Evolutionary conservation across 2,797 vertebrate species (phyloP), one percentile per base, ranked within the genome.

Genomic region (Apogon hyalosoma): DNA sequence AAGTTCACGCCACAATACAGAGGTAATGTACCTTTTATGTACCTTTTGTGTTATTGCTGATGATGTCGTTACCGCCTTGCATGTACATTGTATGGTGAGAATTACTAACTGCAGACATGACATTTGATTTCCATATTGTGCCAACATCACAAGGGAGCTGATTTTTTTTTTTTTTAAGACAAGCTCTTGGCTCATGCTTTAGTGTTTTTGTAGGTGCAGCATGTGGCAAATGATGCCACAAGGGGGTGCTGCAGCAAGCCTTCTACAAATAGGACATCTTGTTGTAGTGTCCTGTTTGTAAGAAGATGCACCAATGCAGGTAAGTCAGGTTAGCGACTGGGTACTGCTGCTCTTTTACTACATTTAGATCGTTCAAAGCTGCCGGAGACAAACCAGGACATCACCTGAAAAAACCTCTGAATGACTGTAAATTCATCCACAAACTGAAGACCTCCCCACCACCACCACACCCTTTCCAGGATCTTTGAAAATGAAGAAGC

Each of bases 1-100:
- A 95, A 93, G 90, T 97, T 96, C 87, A 96, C 96, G 73, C 96
- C 96, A 4, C 95, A 96, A 7, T 97, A 97, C 59, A 94, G 95
- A 94, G 96, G 96, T 97, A 94, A 92, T 94, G 46, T 2, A 8
- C 4, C 38, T 10, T 31, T 36, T 36, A 92, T 94, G 46, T 2
- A 8, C 4, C 38, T 10, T 31, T 36, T 36, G 7, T 36, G 33
- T 36, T 36, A 2, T 36, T 36, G 33, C 10, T 10, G 33, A 8
- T 36, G 33, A 9, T 36, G 33, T 41, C 24, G 16, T 57, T 24
- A 16, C 14, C 24, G 21, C 2, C 28, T 7, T 7, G 24, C 24
- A 3, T 56, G 40, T 31, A 2, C 24, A 5, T 56, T 42, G 5
- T 8, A 9, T 41, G 18, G 13, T 6, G 1, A 1, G 38, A 21